Evolutionary conservation across 2,797 vertebrate species (phyloP), one percentile per base, ranked within the genome.

Genomic region (Loris lydekkerianus): DNA sequence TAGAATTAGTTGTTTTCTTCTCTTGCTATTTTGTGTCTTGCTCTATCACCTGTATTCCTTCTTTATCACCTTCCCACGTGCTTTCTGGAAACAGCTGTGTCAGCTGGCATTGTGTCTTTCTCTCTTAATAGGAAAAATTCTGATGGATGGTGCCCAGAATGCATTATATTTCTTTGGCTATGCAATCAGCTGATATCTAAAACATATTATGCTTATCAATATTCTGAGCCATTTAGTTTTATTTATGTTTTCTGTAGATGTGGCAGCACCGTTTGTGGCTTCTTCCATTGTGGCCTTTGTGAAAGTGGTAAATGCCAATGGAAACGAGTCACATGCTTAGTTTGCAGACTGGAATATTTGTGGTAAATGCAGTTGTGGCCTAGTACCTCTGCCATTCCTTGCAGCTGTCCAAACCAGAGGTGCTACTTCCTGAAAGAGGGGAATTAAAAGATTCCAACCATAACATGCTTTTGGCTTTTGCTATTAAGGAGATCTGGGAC

Each of bases 381-480:
- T 46, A 29, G 40, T 76, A 60, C 43, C 56, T 77, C 37, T 65
- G 56, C 75, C 23, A 6, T 91, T 91, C 69, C 83, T 77, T 60
- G 53, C 83, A 90, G 86, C 70, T 84, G 10, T 92, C 88, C 96
- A 97, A 95, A 89, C 86, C 89, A 95, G 70, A 91, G 63, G 61
- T 95, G 15, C 86, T 92, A 60, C 86, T 94, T 96, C 77, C 67
- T 87, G 11, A 78, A 91, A 89, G 67, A 29, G 72, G 80, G 82
- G 83, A 92, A 91, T 95, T 96, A 85, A 77, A 34, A 86, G 91
- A 86, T 31, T 95, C 73, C 58, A 93, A 56, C 72, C 75, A 25
- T 90, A 87, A 56, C 10, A 67, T 73, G 29, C 58, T 88, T 93
- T 96, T 63, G 27, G 76, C 56, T 78, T 87, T 46, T 65, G 70